phyloP scores from a whole-genome alignment of 2,797 vertebrate species.

The Rhadinocentrus ornatus region DNA sequence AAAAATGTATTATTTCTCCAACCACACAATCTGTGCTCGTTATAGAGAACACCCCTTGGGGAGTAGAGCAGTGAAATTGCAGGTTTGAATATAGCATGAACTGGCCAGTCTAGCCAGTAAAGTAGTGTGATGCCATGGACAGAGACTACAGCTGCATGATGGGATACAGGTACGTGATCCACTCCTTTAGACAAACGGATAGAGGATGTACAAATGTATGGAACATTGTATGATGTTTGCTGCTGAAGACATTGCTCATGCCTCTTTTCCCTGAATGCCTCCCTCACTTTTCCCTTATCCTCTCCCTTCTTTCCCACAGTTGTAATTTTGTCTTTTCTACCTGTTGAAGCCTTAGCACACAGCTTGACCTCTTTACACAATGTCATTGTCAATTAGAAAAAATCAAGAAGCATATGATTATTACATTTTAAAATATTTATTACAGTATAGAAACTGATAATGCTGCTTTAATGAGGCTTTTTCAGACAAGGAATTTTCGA shows the following conservation, averaged over 20 bases:
- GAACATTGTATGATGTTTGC: constrained; percentile 80
- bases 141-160: constrained; percentile 84
- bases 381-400: constrained; percentile 12
- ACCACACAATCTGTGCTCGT: constrained; percentile 5
- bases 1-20: neutral
- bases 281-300: constrained; percentile 62
- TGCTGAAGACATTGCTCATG: constrained; percentile 81
- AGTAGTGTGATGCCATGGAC: constrained; percentile 78
- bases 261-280: constrained; percentile 79
- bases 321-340: constrained; percentile 81
- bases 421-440: constrained; percentile 1
- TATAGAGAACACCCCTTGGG: constrained; percentile 54
- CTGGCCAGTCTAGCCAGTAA: constrained; percentile 66
- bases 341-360: constrained; percentile 83
- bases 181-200: constrained; percentile 74
- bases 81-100: constrained; percentile 64
- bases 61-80: constrained; percentile 71
- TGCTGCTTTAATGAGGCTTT: constrained; percentile 4
- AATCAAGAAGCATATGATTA: neutral
- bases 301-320: constrained; percentile 67
- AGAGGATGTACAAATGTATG: constrained; percentile 80
- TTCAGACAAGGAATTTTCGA: neutral
- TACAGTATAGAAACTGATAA: neutral
- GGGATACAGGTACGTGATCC: constrained; percentile 87
- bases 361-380: constrained; percentile 78